Conservation (phyloP, 2,797 vertebrate species). For the Valencia hispanica region DNA sequence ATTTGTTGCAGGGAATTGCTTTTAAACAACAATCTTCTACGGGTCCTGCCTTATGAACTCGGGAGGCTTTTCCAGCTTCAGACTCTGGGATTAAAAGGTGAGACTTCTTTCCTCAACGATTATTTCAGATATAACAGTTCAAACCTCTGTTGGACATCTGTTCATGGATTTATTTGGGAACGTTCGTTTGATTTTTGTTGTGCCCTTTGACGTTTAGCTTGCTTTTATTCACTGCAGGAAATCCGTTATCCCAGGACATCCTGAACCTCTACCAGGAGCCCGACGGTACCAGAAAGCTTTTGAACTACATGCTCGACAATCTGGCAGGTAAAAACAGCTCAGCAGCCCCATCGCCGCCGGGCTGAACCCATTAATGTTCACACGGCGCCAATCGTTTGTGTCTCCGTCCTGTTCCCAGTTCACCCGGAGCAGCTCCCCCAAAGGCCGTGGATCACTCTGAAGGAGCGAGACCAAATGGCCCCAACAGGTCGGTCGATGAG, state of each 20-base stretch:
- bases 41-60: constrained; percentile 99
- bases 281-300: constrained; percentile 97
- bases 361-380: constrained; percentile 26
- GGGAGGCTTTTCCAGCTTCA: constrained; percentile 98
- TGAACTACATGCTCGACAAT: constrained; percentile 99
- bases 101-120: background rate
- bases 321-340: constrained; percentile 88
- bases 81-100: constrained; percentile 96
- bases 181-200: background rate
- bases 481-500: constrained; percentile 84
- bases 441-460: constrained; percentile 97
- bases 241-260: constrained; percentile 99
- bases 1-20: constrained; percentile 93
- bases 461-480: constrained; percentile 94
- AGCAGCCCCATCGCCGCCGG: background rate
- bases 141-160: background rate
- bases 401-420: constrained; percentile 75
- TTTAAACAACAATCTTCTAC: constrained; percentile 99
- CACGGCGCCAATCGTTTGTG: background rate
- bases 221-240: constrained; percentile 82
- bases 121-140: background rate
- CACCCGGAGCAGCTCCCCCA: constrained; percentile 99
- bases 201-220: background rate
- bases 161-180: background rate
- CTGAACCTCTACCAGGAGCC: constrained; percentile 97